These are phyloP conservation scores for Salarias fasciatus DNA, from an alignment of 2,797 vertebrate species.

Conservation along the genomic window DNA sequence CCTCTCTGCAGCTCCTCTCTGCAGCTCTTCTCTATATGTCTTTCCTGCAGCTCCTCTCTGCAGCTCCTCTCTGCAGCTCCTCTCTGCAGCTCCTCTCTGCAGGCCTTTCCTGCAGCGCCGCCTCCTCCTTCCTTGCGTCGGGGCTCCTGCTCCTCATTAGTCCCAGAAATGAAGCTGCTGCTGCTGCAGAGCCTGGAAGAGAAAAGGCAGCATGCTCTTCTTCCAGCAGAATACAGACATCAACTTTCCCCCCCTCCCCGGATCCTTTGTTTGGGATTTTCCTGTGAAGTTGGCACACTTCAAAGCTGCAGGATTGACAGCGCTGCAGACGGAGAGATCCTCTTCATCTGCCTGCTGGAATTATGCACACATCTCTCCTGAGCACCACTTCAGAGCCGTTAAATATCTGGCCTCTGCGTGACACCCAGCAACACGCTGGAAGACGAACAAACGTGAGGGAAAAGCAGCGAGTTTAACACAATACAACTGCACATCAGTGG, in stretches of 20 bases:
- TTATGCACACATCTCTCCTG: conserved; percentile 83
- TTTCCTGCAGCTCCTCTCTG: too few species aligned
- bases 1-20: too few species aligned
- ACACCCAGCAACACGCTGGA: conserved; percentile 70
- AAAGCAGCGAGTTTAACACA: conserved; percentile 44
- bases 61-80: too few species aligned
- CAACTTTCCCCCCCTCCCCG: conserved; percentile 51
- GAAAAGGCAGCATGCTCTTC: conserved; percentile 53
- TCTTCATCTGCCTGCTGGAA: conserved; percentile 81
- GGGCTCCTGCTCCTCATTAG: conserved; percentile 63
- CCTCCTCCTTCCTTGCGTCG: conserved; percentile 46
- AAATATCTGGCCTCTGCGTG: conserved; percentile 84
- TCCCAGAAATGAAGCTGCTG: conserved; percentile 51
- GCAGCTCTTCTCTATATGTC: too few species aligned
- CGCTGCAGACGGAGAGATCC: conserved; percentile 78
- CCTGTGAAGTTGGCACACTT: conserved; percentile 83
- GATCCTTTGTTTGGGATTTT: conserved; percentile 63
- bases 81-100: too few species aligned
- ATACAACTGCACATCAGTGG: conserved; percentile 57
- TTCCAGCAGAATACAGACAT: conserved; percentile 74
- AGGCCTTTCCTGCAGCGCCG: conserved; percentile 8
- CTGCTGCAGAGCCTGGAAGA: conserved; percentile 48
- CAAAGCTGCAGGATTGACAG: conserved; percentile 82
- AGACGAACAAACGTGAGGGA: conserved; percentile 27
- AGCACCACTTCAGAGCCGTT: conserved; percentile 81